phyloP scores from a whole-genome alignment of 2,888 invertebrate genomes.

The Cyaniris semiargus region DNA sequence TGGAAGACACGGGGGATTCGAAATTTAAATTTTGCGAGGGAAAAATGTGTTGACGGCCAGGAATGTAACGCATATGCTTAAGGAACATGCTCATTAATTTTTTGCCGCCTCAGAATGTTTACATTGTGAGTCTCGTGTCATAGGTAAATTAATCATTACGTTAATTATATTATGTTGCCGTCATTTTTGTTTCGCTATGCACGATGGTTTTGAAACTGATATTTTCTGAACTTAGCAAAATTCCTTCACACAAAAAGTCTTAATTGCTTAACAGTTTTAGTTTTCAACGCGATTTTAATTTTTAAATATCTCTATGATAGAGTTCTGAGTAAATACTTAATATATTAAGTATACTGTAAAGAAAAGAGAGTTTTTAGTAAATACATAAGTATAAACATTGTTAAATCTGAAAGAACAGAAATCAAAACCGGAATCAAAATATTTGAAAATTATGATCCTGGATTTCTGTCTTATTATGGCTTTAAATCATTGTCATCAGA shows the following conservation, averaged over 20 bases:
- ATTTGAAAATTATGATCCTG: neutral
- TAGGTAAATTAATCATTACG: constrained; percentile 14
- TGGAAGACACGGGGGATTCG: constrained; percentile 64
- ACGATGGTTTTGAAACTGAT: neutral
- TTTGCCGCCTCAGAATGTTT: constrained; percentile 37
- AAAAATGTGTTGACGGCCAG: constrained; percentile 61
- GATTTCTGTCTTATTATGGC: neutral
- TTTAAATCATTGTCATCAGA: neutral
- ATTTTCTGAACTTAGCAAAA: neutral
- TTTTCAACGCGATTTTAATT: too few relatives aligned
- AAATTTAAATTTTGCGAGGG: constrained; percentile 76
- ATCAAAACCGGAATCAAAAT: neutral
- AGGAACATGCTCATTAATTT: constrained; percentile 52
- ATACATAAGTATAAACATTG: too few relatives aligned
- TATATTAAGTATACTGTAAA: too few relatives aligned
- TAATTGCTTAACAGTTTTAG: too few relatives aligned
- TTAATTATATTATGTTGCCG: constrained; percentile 23
- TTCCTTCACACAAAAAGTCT: neutral
- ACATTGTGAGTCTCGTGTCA: constrained; percentile 27
- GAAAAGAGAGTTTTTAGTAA: too few relatives aligned
- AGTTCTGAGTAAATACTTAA: too few relatives aligned
- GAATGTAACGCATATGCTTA: constrained; percentile 75
- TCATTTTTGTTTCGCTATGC: neutral
- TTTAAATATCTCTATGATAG: too few relatives aligned
- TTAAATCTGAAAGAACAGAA: neutral